Base-by-base conservation (phyloP, 1,140 invertebrate species). In the Steinernema feltiae region DNA sequence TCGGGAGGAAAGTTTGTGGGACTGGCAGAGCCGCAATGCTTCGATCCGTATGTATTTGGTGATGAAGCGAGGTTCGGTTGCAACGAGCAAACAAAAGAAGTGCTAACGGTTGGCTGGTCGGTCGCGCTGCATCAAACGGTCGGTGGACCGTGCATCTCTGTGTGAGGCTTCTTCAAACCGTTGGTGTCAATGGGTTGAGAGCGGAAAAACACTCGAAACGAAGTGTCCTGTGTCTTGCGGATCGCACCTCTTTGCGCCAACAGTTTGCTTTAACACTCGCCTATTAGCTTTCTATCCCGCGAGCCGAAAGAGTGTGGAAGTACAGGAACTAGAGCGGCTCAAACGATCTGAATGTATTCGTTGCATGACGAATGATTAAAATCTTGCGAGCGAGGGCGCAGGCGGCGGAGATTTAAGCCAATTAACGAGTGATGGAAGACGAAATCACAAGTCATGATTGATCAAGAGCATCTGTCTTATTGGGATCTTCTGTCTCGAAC, bases 141-240 rank as follows among this genome's bases (percentile, higher is more conserved):
- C 53, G 53, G 12, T n/a, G 12, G 12, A 63, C 15, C 53, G 53
- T 63, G 15, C 7, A 7, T 15, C 24, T 15, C 53, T 21, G 24
- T 21, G 53, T 63, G 53, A 63, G 53, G 53, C 53, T 12, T 63
- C 12, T 63, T 63, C 53, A 63, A 41, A 41, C 53, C 53, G 41
- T 63, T 3, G 24, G 53, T 63, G 53, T 63, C 53, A 63, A 63
- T 63, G 53, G 53, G 24, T 21, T 63, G 53, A 63, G 53, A 63
- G 15, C 53, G 53, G 53, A 63, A 63, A 63, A 63, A 63, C 53
- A 63, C 53, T 63, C 53, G 53, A 63, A 63, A 63, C 24, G 53
- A 63, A 63, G 53, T 15, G 53, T 27, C 53, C n/a, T 46, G n/a
- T 41, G 35, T 41, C 35, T 41, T 41, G 35, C 7, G 18, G 35